A percentile compares a stretch with the other conserved stretches of the same genome.
Evolutionary conservation across 2,113 vertebrate genomes (phyloP).

Genomic region (Mellivora capensis): DNA sequence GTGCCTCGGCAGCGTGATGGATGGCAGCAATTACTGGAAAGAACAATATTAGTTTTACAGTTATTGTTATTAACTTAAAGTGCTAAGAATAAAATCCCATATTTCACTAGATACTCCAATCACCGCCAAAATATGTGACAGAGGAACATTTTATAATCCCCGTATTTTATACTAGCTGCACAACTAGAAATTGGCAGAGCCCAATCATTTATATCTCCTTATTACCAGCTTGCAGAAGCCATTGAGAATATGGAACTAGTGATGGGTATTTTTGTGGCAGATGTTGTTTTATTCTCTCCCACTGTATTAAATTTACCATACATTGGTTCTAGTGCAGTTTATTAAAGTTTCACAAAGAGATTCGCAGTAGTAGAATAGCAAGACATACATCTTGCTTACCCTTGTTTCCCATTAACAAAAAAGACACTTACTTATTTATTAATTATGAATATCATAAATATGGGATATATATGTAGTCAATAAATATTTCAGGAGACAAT

Average conservation of each 20-base stretch:
- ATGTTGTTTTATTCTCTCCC: conserved; percentile 74
- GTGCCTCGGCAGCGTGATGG: conserved; percentile 78
- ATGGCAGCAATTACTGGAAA: conserved; percentile 83
- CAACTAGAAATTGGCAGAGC: conserved; percentile 78
- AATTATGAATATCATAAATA: conserved; percentile 36
- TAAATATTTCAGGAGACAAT: conserved; percentile 42
- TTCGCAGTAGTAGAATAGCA: conserved; percentile 56
- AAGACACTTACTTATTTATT: conserved; percentile 15
- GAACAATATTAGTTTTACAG: conserved; percentile 85
- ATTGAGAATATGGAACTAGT: conserved; percentile 72
- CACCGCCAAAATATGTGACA: conserved; percentile 77
- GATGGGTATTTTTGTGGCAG: conserved; percentile 81
- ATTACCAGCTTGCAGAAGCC: conserved; percentile 77
- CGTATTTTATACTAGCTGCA: conserved; percentile 79
- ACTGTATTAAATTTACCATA: conserved; percentile 63
- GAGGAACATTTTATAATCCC: conserved; percentile 79
- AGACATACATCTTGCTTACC: conserved; percentile 47
- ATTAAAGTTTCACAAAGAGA: conserved; percentile 76
- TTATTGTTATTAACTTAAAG: conserved; percentile 83
- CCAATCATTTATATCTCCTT: conserved; percentile 82
- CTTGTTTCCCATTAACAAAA: conserved; percentile 52
- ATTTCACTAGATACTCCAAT: conserved; percentile 80
- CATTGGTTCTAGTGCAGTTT: conserved; percentile 75
- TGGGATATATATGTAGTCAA: neutral
- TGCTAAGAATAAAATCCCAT: conserved; percentile 80